Evolutionary conservation across 2,888 invertebrate species (phyloP).

Genomic region (Perithous albicinctus): DNA sequence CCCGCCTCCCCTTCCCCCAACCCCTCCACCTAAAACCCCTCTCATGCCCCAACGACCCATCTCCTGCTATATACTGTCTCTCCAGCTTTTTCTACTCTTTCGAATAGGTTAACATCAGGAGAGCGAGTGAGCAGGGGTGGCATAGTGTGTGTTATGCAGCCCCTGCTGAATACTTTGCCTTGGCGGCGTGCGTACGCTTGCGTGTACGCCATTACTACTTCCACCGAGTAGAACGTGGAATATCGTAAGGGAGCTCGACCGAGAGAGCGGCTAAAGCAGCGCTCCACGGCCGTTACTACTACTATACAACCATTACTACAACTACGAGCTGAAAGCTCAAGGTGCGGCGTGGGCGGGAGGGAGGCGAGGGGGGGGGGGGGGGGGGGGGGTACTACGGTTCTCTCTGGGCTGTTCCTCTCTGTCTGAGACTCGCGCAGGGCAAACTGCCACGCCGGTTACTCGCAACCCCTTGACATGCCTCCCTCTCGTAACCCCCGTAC

Average conservation of each 20-base stretch:
- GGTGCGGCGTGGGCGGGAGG: slow-evolving; percentile 29
- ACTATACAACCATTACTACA: slow-evolving; percentile 62
- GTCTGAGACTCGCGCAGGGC: slow-evolving; percentile 16
- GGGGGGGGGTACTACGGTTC: slow-evolving; percentile 38
- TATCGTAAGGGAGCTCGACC: slow-evolving; percentile 40
- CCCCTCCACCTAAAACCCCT: slow-evolving; percentile 29
- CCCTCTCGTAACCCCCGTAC: slow-evolving; percentile 17
- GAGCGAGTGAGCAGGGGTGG: slow-evolving; percentile 7
- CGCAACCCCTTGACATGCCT: slow-evolving; percentile 28
- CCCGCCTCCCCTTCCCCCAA: slow-evolving; percentile 30
- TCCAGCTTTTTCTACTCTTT: slow-evolving; percentile 36
- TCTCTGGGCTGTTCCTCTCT: slow-evolving; percentile 30
- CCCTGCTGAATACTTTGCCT: slow-evolving; percentile 49
- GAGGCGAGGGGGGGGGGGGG: slow-evolving; percentile 23
- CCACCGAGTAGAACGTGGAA: slow-evolving; percentile 40
- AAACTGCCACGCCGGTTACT: slow-evolving; percentile 21
- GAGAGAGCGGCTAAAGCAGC: slow-evolving; percentile 32
- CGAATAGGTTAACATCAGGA: neutral
- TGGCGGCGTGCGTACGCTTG: slow-evolving; percentile 79
- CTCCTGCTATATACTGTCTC: slow-evolving; percentile 53
- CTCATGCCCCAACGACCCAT: too few species aligned
- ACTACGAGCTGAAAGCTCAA: slow-evolving; percentile 51
- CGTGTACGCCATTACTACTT: slow-evolving; percentile 77
- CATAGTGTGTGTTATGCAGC: neutral
- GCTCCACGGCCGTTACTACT: slow-evolving; percentile 53